Evolutionary conservation across 2,113 vertebrate genomes (phyloP), one percentile per base, ranked within the genome.

Genomic region (Gymnarchus niloticus): DNA sequence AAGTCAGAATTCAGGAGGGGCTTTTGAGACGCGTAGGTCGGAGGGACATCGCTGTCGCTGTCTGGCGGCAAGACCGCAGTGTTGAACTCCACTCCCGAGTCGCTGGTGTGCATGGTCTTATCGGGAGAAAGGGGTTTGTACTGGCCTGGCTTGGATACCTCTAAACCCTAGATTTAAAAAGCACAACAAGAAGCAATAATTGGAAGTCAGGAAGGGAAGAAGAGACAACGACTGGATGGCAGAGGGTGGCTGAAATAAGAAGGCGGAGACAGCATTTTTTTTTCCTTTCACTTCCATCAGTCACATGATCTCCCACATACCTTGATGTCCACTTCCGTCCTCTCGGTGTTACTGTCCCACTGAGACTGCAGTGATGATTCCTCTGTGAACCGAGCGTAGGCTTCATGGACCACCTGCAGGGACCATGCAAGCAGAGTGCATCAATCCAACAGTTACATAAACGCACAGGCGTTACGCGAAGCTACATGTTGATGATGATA

Each of bases 271-370:
- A 54, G 6, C 59, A 65, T n/a, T n/a, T 65, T 65, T n/a, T 8
- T 25, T n/a, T 25, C 1, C 19, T 65, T 21, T 21, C 77, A 51
- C 25, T n/a, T 54, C 33, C 49, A 17, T 25, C 23, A 23, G 78
- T 56, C 51, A 14, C 6, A 5, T 9, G 33, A 23, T 23, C n/a
- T 56, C 2, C 0, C 37, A 49, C 90, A 69, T 83, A 95, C 94
- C 90, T 95, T 95, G 87, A 95, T 95, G 87, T 94, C 94, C 84
- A 95, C 93, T 89, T 95, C 94, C 37, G 94, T 95, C 85, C 94
- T 95, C 89, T 94, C 93, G 0, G 94, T 95, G 28, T 85, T 93
- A 87, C 94, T 94, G 3, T 94, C 94, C 89, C 90, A 92, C 19
- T 94, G 93, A 82, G 94, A 95, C 82, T 94, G 92, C 87, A 61